A percentile compares a stretch with the other conserved stretches of the same genome.
Conservation (phyloP, 2,113 vertebrate species). For the Lichenostomus cassidix region DNA sequence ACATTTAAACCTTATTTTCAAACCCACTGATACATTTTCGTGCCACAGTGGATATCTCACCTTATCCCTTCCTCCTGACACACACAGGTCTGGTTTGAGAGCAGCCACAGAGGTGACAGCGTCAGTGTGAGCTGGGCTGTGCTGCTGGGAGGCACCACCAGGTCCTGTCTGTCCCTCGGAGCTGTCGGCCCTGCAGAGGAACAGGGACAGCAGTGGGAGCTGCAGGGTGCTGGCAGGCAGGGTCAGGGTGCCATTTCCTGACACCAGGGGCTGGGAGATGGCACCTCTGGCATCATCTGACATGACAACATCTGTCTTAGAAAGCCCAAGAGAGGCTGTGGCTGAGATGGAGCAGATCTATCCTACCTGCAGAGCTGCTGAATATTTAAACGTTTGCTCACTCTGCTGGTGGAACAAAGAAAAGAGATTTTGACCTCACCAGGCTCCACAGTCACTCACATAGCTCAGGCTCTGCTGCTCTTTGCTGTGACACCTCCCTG, state of each 20-base stretch:
- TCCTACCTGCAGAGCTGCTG: not conserved
- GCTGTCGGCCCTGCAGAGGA: conserved; percentile 70
- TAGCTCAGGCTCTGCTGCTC: not conserved
- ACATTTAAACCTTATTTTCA: not conserved
- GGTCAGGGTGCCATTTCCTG: not conserved
- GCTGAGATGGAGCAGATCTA: rapidly evolving
- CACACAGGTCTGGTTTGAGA: conserved; percentile 84
- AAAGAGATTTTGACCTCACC: not conserved
- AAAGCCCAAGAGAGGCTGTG: not conserved
- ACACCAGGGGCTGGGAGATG: not conserved
- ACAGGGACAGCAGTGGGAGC: not conserved
- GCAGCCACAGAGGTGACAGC: conserved; percentile 82
- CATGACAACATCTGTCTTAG: not conserved
- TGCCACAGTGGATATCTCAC: conserved; percentile 49
- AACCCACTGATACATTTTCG: not conserved
- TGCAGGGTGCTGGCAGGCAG: rapidly evolving
- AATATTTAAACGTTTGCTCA: not conserved
- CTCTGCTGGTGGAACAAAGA: not conserved
- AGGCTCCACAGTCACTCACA: not conserved
- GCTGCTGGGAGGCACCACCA: conserved; percentile 59
- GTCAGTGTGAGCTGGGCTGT: conserved; percentile 78
- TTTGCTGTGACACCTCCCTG: not conserved
- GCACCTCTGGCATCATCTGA: not conserved
- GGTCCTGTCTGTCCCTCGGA: conserved; percentile 61
- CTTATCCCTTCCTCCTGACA: conserved; percentile 92